These are phyloP conservation scores for Salminus brasiliensis DNA, from an alignment of 2,113 vertebrate species.

Conservation along the genomic window DNA sequence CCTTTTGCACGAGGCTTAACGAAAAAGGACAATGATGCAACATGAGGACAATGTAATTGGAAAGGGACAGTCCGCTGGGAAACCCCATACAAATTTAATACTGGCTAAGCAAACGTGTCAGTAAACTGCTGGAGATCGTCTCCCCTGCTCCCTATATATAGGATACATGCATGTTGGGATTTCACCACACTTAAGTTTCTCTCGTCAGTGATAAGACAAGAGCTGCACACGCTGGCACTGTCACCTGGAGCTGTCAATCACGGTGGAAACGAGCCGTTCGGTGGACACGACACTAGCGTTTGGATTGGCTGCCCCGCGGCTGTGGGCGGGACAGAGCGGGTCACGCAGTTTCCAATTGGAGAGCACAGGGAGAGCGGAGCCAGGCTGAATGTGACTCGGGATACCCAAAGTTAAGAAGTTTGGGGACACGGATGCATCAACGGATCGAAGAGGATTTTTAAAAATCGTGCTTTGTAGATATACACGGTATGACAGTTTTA, in stretches of 20 bases:
- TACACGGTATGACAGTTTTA: not conserved
- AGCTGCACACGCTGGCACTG: conserved; percentile 57
- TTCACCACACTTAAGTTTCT: conserved; percentile 50
- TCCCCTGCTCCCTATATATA: conserved; percentile 39
- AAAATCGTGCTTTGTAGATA: not conserved
- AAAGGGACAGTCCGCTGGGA: conserved; percentile 61
- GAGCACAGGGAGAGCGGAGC: conserved; percentile 29
- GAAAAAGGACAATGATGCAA: conserved; percentile 25
- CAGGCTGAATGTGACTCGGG: conserved; percentile 68
- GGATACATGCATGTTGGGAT: conserved; percentile 32
- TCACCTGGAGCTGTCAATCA: conserved; percentile 76
- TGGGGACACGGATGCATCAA: conserved; percentile 20
- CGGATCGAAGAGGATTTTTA: conserved; percentile 4
- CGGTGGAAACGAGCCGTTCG: conserved; percentile 30
- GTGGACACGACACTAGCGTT: conserved; percentile 54
- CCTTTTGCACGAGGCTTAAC: no score
- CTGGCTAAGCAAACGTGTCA: conserved; percentile 71
- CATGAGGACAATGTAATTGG: conserved; percentile 23
- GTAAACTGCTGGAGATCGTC: conserved; percentile 62
- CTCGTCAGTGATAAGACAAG: conserved; percentile 40
- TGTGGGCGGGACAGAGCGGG: conserved; percentile 39
- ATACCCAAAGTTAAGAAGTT: conserved; percentile 78
- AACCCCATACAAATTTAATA: conserved; percentile 75
- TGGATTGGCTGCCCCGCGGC: conserved; percentile 62
- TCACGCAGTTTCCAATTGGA: conserved; percentile 64